A percentile compares a stretch with the other conserved stretches of the same genome.
Evolutionary conservation across 2,113 vertebrate genomes (phyloP).

Genomic region (Hydropotes inermis): DNA sequence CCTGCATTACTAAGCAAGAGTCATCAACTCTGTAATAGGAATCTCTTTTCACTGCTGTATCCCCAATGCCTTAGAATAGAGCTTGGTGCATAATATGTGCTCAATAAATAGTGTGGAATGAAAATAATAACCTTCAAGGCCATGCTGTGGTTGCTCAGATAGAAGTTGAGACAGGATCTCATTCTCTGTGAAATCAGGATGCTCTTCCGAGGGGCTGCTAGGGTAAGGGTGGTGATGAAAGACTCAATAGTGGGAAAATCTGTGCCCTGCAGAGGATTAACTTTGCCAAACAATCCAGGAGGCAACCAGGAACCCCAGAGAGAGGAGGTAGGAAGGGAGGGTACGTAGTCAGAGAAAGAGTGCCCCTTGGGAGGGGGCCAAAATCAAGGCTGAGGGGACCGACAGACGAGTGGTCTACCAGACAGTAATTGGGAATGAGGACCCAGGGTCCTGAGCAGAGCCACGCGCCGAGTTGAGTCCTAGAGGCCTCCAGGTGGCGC

Average conservation of each 20-base stretch:
- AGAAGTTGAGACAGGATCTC: not conserved
- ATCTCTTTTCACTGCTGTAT: not conserved
- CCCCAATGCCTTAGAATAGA: not conserved
- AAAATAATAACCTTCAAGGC: not conserved
- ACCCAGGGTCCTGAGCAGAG: not conserved
- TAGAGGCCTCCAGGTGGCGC: slow-evolving; percentile 82
- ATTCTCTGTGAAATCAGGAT: not conserved
- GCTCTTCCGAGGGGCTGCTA: not conserved
- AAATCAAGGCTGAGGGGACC: not conserved
- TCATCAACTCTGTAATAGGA: not conserved
- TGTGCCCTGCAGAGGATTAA: not conserved
- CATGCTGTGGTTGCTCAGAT: not conserved
- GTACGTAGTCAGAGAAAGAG: not conserved
- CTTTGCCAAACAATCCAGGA: not conserved
- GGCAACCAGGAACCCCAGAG: not conserved
- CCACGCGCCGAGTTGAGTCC: not conserved
- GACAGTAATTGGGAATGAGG: not conserved
- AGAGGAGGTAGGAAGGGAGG: not conserved
- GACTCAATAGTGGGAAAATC: not conserved
- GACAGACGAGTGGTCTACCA: not conserved
- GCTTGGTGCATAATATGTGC: slow-evolving; percentile 27
- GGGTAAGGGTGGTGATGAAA: not conserved
- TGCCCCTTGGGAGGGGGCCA: not conserved
- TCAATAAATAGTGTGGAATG: slow-evolving; percentile 42
- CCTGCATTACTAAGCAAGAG: not conserved